Conservation (phyloP, 92 coral and sea anemone species). For the Umimayanthus kanabou region DNA sequence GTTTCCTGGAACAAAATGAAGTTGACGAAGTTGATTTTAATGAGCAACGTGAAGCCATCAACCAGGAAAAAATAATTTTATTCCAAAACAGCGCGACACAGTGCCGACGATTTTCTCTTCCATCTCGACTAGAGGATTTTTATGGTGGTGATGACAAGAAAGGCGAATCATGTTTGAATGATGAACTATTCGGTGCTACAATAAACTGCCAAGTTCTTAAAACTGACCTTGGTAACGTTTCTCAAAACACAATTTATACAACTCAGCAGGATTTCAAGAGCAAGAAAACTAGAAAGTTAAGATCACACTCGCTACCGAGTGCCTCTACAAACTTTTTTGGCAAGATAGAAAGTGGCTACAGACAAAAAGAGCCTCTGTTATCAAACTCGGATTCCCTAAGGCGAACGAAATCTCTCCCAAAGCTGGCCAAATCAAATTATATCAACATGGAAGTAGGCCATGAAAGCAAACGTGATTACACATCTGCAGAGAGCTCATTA, state of each 20-base stretch:
- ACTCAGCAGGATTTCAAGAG: slow-evolving; percentile 18
- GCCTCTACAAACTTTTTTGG: neutral
- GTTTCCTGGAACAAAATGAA: slow-evolving; percentile 27
- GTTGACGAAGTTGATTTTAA: neutral
- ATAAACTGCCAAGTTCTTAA: slow-evolving; percentile 11
- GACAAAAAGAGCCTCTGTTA: neutral
- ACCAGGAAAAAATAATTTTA: slow-evolving; percentile 15
- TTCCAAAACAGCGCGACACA: neutral
- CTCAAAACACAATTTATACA: neutral
- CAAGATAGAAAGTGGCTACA: neutral
- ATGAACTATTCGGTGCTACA: neutral
- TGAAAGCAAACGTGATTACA: slow-evolving; percentile 15
- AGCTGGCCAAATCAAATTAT: neutral
- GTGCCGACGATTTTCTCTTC: slow-evolving; percentile 27
- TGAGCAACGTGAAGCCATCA: neutral
- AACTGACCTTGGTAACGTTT: slow-evolving; percentile 24
- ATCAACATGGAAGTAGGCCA: neutral
- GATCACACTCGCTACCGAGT: slow-evolving; percentile 8
- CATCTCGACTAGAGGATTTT: slow-evolving; percentile 27
- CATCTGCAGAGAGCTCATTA: slow-evolving; percentile 6
- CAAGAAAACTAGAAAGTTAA: neutral
- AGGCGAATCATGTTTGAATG: neutral
- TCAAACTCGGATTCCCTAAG: neutral
- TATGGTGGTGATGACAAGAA: neutral
- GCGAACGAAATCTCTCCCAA: slow-evolving; percentile 18